Conservation (phyloP, 92 coral and sea anemone genomes). For the Pocillopora meandrina region DNA sequence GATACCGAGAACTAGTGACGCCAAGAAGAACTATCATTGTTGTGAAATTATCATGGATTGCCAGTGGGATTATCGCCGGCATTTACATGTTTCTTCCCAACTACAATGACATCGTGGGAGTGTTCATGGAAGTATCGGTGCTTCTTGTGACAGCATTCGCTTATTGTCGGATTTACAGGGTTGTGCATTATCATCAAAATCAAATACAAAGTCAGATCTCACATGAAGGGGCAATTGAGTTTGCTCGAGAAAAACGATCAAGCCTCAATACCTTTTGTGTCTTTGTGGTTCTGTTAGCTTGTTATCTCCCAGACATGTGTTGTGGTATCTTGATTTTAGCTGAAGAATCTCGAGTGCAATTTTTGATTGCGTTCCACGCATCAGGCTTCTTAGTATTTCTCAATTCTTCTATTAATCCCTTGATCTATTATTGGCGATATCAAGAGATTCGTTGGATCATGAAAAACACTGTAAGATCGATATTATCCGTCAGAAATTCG, state of each 20-base stretch:
- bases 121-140: background rate
- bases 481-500: background rate
- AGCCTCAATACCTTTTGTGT: conserved; percentile 10
- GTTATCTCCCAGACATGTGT: conserved; percentile 16
- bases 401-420: background rate
- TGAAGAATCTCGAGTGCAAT: background rate
- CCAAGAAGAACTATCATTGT: conserved; percentile 16
- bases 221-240: background rate
- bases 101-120: conserved; percentile 19
- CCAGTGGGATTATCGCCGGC: conserved; percentile 3
- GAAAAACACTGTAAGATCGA: background rate
- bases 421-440: conserved; percentile 1
- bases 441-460: too few relatives aligned
- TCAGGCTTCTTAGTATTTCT: background rate
- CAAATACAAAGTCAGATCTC: conserved; percentile 13
- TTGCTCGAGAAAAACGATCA: conserved; percentile 13
- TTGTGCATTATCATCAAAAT: conserved; percentile 25
- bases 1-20: conserved; percentile 47
- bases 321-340: background rate
- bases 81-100: conserved; percentile 16
- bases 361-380: background rate
- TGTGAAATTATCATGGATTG: conserved; percentile 27
- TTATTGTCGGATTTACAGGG: background rate
- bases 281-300: background rate
- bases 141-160: conserved; percentile 17